phyloP scores from a whole-genome alignment of 2,113 vertebrate genomes.

The Carassius auratus region DNA sequence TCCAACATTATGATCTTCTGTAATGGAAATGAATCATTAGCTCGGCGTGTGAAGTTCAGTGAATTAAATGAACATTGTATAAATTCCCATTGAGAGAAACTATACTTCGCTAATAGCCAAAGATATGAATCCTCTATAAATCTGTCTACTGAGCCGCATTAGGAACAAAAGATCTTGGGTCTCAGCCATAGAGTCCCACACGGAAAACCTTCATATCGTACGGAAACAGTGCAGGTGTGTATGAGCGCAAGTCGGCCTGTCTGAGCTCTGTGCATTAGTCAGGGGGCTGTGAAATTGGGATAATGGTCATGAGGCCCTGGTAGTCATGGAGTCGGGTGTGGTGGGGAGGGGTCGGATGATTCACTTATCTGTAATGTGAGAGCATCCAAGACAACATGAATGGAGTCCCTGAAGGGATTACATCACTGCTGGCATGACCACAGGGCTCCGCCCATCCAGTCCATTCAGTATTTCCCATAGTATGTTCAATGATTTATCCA shows the following conservation, averaged over 20 bases:
- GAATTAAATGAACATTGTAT: neutral
- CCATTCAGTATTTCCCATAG: conserved; percentile 62
- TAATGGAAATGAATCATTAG: neutral
- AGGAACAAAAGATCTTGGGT: neutral
- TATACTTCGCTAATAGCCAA: neutral
- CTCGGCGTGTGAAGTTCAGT: neutral
- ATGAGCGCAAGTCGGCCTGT: conserved; percentile 1
- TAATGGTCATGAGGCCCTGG: conserved; percentile 57
- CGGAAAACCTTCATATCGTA: neutral
- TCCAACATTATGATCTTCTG: neutral
- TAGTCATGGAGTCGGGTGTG: conserved; percentile 47
- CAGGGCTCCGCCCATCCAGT: conserved; percentile 58
- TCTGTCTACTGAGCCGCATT: neutral
- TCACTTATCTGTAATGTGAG: conserved; percentile 74
- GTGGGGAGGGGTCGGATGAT: conserved; percentile 58
- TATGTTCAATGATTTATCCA: conserved; percentile 68
- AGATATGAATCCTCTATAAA: neutral
- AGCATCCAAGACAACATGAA: conserved; percentile 73
- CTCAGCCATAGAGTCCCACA: neutral
- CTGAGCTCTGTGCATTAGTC: conserved; percentile 55
- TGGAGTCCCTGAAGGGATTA: conserved; percentile 73
- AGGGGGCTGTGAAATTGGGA: conserved; percentile 70
- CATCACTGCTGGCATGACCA: conserved; percentile 74
- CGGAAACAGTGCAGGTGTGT: conserved; percentile 21
- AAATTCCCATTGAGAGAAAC: neutral